Evolutionary conservation across 2,888 invertebrate species (phyloP), one percentile per base, ranked within the genome.

Genomic region (Drosophila paramelanica): DNA sequence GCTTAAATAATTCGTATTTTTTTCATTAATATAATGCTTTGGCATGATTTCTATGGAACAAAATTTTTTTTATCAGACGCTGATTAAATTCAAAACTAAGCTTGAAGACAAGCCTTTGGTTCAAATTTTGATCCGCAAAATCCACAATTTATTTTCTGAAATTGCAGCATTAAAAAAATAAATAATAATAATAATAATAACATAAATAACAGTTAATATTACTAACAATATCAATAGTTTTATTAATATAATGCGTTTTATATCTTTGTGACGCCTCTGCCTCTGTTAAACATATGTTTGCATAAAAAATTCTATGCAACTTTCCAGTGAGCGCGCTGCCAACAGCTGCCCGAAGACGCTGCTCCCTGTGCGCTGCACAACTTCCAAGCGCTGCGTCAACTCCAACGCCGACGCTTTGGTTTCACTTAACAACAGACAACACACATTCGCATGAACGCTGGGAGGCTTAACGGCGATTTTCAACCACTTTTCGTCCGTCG

Each of bases 381-480:
- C 62, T 83, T 83, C 82, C 82, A 83, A 82, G 88, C 82, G 82
- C 82, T 83, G 82, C 82, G 82, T 88, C 82, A 88, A 83, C 82
- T 83, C 82, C 82, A 83, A 83, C 82, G 82, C 82, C 85, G 88
- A 77, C 82, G 82, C 82, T 70, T 77, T 83, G 82, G 76, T 70
- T 83, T 86, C 72, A 68, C 47, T 70, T 58, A 62, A 67, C 64
- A 13, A 4, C 23, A 23, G 0, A 23, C 23, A 23, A 3, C 13
- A 13, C 36, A 36, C 36, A 36, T 36, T 33, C 33, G 27, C 8
- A 27, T 27, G 1, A 7, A 33, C 33, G 33, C 11, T 73, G 57
- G 73, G 61, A 58, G 61, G 77, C 66, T 64, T 55, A 52, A 25
- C 59, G 56, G 61, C 73, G 64, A 46, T 49, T 68, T 74, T 75